phyloP scores from a whole-genome alignment of 2,113 vertebrate genomes.

The Toxotes chatareus region DNA sequence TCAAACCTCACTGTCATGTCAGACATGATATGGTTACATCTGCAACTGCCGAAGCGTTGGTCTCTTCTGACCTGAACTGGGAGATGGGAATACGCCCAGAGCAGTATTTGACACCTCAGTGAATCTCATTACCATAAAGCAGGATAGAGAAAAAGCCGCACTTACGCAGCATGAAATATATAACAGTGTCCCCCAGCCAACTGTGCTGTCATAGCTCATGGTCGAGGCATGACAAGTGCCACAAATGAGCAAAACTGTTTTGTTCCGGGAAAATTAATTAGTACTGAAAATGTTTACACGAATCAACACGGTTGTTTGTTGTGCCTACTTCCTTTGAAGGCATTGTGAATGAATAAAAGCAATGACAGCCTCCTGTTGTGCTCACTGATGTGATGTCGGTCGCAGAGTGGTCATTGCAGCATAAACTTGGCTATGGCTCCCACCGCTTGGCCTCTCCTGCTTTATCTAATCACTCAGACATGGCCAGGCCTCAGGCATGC shows the following conservation, averaged over 20 bases:
- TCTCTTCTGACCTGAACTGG: constrained; percentile 72
- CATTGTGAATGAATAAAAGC: constrained; percentile 32
- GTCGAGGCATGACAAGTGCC: constrained; percentile 30
- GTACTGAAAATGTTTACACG: constrained; percentile 35
- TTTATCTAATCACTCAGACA: constrained; percentile 84
- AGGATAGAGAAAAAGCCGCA: constrained; percentile 58
- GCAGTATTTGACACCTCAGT: constrained; percentile 76
- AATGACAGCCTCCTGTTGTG: constrained; percentile 32
- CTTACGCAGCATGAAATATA: constrained; percentile 74
- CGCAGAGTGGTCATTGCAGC: constrained; percentile 54
- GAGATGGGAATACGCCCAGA: constrained; percentile 71
- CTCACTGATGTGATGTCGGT: constrained; percentile 26
- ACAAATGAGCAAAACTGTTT: constrained; percentile 36
- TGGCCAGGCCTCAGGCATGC: constrained; percentile 73
- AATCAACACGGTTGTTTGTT: constrained; percentile 23
- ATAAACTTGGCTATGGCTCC: constrained; percentile 68
- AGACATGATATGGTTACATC: constrained; percentile 64
- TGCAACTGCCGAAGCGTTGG: constrained; percentile 62
- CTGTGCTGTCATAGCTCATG: constrained; percentile 47
- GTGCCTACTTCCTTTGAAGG: constrained; percentile 40
- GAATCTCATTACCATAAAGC: constrained; percentile 77
- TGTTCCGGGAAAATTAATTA: constrained; percentile 44
- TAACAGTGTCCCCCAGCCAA: constrained; percentile 56
- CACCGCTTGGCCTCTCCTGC: constrained; percentile 73
- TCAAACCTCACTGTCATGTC: constrained; percentile 66